Evolutionary conservation across 2,113 vertebrate species (phyloP).

Genomic region (Vicugna pacos): DNA sequence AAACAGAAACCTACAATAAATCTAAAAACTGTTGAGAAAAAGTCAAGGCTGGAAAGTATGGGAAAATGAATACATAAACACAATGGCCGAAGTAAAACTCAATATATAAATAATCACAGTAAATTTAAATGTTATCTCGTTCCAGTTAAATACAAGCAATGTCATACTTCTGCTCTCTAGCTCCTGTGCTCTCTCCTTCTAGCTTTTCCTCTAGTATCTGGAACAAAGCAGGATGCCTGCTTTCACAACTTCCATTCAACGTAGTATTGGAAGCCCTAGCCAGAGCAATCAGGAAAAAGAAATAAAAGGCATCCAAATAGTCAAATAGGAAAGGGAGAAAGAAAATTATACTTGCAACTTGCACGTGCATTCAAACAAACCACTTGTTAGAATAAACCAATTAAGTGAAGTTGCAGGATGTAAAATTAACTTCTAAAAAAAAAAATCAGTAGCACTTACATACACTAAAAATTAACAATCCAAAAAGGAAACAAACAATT

Average conservation of each 20-base stretch:
- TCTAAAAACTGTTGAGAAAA: neutral
- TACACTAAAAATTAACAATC: neutral
- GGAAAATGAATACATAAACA: neutral
- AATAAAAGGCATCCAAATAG: neutral
- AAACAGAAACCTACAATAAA: neutral
- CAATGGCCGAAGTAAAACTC: neutral
- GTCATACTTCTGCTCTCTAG: neutral
- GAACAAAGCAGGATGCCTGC: neutral
- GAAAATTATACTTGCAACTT: neutral
- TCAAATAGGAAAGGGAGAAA: neutral
- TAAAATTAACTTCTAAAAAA: neutral
- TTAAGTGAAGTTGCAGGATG: neutral
- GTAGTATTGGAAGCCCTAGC: neutral
- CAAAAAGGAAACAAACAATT: neutral
- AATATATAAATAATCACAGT: neutral
- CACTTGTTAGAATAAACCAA: neutral
- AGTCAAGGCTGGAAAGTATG: neutral
- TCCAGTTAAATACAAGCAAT: neutral
- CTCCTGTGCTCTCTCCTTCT: rapidly evolving
- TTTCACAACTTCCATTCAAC: neutral
- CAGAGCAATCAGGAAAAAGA: neutral
- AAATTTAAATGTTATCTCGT: neutral
- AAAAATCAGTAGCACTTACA: neutral
- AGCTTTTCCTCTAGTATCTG: neutral
- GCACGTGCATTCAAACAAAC: neutral